A percentile compares a stretch with the other conserved stretches of the same genome.
These are phyloP conservation scores for Pardosa pseudoannulata DNA, from an alignment of 2,888 invertebrate genomes.

Conservation along the genomic window DNA sequence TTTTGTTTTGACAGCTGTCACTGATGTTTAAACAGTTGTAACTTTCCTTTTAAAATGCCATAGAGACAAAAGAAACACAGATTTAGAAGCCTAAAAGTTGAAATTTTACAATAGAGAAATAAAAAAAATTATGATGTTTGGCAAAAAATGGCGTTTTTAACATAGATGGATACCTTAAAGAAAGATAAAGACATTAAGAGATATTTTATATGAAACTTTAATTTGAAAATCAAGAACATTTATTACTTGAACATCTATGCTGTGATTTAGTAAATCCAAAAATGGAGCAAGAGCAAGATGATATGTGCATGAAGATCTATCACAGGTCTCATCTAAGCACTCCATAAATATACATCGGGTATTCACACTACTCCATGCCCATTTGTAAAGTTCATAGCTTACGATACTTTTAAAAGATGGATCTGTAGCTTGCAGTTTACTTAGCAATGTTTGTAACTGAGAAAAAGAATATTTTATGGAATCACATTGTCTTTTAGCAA, in stretches of 20 bases:
- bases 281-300: constrained; percentile 87
- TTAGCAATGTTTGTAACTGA: constrained; percentile 15
- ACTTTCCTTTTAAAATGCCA: no score
- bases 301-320: constrained; percentile 20
- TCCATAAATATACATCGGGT: constrained; percentile 88
- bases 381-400: constrained; percentile 82
- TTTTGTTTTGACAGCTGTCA: no score
- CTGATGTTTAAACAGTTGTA: no score
- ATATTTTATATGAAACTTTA: no score
- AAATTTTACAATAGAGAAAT: no score
- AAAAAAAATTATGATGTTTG: no score
- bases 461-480: constrained; percentile 24
- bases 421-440: constrained; percentile 76
- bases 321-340: constrained; percentile 77
- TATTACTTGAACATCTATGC: constrained; percentile 49
- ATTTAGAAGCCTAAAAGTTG: no score
- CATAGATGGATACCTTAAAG: no score
- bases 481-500: constrained; percentile 15
- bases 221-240: no score
- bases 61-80: no score
- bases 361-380: constrained; percentile 91
- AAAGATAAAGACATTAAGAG: no score
- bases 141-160: no score
- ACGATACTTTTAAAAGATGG: constrained; percentile 81
- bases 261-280: constrained; percentile 92